Evolutionary conservation across 2,113 vertebrate genomes (phyloP).

Genomic region (Halcyon senegalensis): DNA sequence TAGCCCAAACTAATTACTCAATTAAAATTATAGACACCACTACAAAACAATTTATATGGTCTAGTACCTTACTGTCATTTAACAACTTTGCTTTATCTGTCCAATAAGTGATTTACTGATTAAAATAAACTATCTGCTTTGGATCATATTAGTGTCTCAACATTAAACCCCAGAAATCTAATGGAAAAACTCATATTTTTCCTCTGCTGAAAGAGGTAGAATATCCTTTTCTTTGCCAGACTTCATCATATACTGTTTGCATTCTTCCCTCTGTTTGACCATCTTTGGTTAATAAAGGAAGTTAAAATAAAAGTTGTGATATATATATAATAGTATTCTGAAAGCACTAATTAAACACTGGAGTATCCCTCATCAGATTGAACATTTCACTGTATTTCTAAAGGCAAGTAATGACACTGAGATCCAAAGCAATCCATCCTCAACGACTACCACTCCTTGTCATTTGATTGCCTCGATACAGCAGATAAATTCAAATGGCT

Average conservation of each 20-base stretch:
- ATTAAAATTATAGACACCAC: not conserved
- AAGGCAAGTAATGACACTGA: conserved; percentile 6
- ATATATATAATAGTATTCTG: not conserved
- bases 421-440: conserved; percentile 42
- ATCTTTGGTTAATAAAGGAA: not conserved
- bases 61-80: not conserved
- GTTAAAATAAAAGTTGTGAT: conserved; percentile 7
- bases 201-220: not conserved
- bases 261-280: not conserved
- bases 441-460: conserved; percentile 38
- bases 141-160: not conserved
- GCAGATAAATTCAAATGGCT: conserved; percentile 55
- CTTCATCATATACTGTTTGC: not conserved
- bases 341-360: conserved; percentile 25
- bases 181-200: not conserved
- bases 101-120: not conserved
- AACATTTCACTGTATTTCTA: conserved; percentile 8
- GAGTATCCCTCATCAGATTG: not conserved
- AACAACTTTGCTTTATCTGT: not conserved
- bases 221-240: not conserved
- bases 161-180: not conserved
- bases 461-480: conserved; percentile 26
- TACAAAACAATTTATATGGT: not conserved
- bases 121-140: not conserved
- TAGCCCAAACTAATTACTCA: not conserved